Base-by-base conservation (phyloP, 2,888 invertebrate species). In the Drosophila koepferae region DNA sequence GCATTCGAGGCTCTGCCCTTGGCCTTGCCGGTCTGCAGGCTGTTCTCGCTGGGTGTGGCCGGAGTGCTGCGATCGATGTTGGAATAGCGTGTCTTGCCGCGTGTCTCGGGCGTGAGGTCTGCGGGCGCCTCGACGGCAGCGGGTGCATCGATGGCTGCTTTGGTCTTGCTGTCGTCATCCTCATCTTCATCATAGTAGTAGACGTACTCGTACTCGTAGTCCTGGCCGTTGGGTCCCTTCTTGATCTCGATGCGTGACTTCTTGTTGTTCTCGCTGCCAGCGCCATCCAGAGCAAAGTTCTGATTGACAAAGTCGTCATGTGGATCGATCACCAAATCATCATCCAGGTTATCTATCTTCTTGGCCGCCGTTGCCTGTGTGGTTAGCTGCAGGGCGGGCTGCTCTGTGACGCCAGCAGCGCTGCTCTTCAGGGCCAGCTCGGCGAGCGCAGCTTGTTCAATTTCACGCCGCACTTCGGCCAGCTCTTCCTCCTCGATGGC, bases 151-250 rank as follows among this genome's bases (percentile, higher is more conserved):
- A 64, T 94, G 93, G 59, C 94, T 92, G 88, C 93, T 56, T 92
- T 92, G 43, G 90, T 76, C 74, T 81, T 75, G 66, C 62, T 75
- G 5, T 78, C 83, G 12, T 61, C 77, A 55, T 95, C 95, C 23
- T 96, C 96, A 5, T 97, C 97, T 78, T 97, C 97, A 84, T 97
- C 97, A 87, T 98, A 98, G 91, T 98, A 98, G 90, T 98, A 98
- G 34, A 98, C 96, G 91, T 98, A 98, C 91, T 98, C 98, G 90
- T 97, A 98, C 92, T 98, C 98, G 90, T 97, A 97, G 90, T 98
- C 97, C 92, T 97, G 96, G 2, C 97, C 97, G 89, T 97, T 97
- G 2, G 97, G 97, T 16, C 97, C 97, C 90, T 97, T 97, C 90
- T 97, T 97, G 40, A 97, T 96, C 94, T 97, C 96, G 81, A 96